phyloP scores from a whole-genome alignment of 2,888 invertebrate genomes.

The Cosmia trapezina region DNA sequence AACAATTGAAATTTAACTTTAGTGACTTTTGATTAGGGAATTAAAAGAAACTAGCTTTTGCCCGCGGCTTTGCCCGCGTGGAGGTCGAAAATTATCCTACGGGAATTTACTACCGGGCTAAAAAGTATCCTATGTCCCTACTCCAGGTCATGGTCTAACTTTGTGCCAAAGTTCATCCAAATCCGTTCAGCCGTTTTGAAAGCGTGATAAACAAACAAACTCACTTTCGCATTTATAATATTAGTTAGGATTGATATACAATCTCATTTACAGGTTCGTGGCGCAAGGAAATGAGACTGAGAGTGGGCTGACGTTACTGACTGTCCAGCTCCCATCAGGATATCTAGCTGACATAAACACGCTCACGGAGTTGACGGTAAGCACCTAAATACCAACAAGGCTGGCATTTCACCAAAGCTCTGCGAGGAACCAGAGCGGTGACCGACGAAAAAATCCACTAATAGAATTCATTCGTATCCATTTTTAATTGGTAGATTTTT shows the following conservation, averaged over 20 bases:
- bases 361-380: conserved; percentile 91
- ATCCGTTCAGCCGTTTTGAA: no score
- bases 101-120: no score
- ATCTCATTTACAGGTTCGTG: conserved; percentile 90
- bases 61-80: no score
- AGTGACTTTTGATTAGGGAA: not conserved
- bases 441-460: no score
- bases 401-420: not conserved
- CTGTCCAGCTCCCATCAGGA: conserved; percentile 97
- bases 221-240: no score
- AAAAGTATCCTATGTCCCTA: no score
- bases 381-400: conserved; percentile 10
- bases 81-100: no score
- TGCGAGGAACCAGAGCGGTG: not conserved
- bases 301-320: conserved; percentile 97
- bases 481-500: not conserved
- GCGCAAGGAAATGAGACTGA: conserved; percentile 91
- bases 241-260: no score
- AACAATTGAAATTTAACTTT: not conserved
- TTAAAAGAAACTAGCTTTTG: no score
- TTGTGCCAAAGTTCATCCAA: no score
- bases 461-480: not conserved
- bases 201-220: no score
- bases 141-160: no score
- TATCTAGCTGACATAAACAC: conserved; percentile 95